A percentile compares a stretch with the other conserved stretches of the same genome.
These are phyloP conservation scores for Ganaspis brasiliensis DNA, from an alignment of 2,888 invertebrate genomes.

Conservation along the genomic window DNA sequence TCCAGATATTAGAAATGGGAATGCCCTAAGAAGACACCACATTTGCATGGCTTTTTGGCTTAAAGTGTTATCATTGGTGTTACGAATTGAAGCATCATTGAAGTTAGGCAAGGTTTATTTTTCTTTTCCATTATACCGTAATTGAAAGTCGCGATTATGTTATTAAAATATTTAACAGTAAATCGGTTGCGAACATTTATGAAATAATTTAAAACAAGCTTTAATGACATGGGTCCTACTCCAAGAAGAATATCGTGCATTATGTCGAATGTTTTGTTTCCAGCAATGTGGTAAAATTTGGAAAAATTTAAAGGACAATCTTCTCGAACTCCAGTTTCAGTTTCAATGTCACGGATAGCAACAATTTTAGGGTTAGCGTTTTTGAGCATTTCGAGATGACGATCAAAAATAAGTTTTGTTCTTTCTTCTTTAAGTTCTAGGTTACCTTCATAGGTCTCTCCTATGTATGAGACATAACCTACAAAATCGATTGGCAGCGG, in stretches of 20 bases:
- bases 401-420: constrained; percentile 38
- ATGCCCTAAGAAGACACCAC: constrained; percentile 56
- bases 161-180: constrained; percentile 46
- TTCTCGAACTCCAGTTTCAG: constrained; percentile 51
- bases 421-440: constrained; percentile 35
- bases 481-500: constrained; percentile 53
- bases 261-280: constrained; percentile 53
- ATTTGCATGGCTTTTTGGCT: constrained; percentile 61
- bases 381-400: constrained; percentile 36
- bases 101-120: constrained; percentile 55
- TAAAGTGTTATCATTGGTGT: constrained; percentile 50
- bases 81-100: constrained; percentile 41
- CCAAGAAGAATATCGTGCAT: constrained; percentile 52
- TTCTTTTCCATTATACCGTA: constrained; percentile 53
- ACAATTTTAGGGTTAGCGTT: constrained; percentile 15
- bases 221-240: background rate
- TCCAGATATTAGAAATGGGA: constrained; percentile 58
- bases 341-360: constrained; percentile 34
- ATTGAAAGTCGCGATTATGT: constrained; percentile 48
- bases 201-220: background rate
- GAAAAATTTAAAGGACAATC: constrained; percentile 49
- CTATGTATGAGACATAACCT: constrained; percentile 48
- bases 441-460: constrained; percentile 48
- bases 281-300: constrained; percentile 47
- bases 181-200: background rate